Base-by-base conservation (phyloP, 1,140 invertebrate species). In the Drosophila subobscura region DNA sequence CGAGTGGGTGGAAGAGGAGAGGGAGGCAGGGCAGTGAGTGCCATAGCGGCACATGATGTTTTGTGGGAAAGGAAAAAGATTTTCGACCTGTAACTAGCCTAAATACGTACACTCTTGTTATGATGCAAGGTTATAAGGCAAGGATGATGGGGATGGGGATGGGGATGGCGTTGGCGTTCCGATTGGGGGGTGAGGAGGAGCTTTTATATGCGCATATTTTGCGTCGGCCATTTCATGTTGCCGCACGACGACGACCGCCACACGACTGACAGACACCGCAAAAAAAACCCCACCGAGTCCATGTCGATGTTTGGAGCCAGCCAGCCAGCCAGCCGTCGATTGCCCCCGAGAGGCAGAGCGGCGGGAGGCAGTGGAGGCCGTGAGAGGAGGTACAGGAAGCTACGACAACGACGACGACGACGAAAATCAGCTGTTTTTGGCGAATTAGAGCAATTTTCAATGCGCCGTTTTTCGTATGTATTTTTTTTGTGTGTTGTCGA, bases 371-470 rank as follows among this genome's bases (percentile, higher is more conserved):
- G 44, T 37, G 33, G 33, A 37, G 10, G 33, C 29, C 29, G 33
- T 37, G 33, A 22, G 52, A 40, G 40, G 25, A 20, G 29, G 63
- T 58, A 66, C 77, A 83, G 79, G 79, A 83, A 83, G 73, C 50
- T 42, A 41, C 42, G 25, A 23, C 49, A 25, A 14, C 58, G 54
- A 29, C 57, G 49, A 25, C 73, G 56, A 41, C 51, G 66, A 47
- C 72, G 77, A 79, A 85, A 85, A 85, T 85, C 81, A 85, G 81
- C 81, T 85, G 81, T 85, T 85, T 85, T 85, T 86, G 81, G 77
- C 81, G 83, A 85, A 85, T 85, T 85, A 85, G 81, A 85, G 81
- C 81, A 85, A 81, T 85, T 85, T 85, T 86, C 81, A 86, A 85
- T 86, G 81, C 78, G 68, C 67, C n/a, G 14, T 47, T 63, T 73